Evolutionary conservation across 2,113 vertebrate genomes (phyloP).

Genomic region (Theristicus caerulescens): DNA sequence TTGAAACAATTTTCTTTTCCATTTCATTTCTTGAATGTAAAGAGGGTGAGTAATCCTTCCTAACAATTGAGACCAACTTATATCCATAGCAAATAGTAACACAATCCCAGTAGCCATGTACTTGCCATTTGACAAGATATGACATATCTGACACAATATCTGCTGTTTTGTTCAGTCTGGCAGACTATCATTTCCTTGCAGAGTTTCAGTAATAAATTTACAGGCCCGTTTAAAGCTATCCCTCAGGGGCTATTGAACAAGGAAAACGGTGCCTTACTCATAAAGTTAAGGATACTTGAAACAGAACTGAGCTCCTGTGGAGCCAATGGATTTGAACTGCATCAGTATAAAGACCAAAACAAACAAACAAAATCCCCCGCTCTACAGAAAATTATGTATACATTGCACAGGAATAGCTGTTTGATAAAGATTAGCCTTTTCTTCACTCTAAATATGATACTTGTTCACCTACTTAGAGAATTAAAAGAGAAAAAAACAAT

Average conservation of each 20-base stretch:
- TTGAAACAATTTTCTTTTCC: neutral
- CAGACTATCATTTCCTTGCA: conserved; percentile 50
- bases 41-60: neutral
- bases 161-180: conserved; percentile 12
- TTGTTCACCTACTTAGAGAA: neutral
- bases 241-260: neutral
- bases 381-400: neutral
- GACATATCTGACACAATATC: conserved; percentile 20
- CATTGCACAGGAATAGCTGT: neutral
- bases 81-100: conserved; percentile 27
- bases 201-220: conserved; percentile 21
- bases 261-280: conserved; percentile 3
- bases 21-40: neutral
- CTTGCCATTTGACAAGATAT: conserved; percentile 12
- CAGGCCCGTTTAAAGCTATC: neutral
- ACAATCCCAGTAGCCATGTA: neutral
- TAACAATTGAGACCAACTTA: neutral
- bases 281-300: conserved; percentile 20
- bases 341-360: neutral
- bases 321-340: neutral
- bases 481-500: neutral
- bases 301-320: conserved; percentile 20
- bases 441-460: neutral
- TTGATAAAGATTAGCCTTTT: neutral
- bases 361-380: neutral